Base-by-base conservation (phyloP, 2,888 invertebrate species). In the Sarcophaga caerulescens region DNA sequence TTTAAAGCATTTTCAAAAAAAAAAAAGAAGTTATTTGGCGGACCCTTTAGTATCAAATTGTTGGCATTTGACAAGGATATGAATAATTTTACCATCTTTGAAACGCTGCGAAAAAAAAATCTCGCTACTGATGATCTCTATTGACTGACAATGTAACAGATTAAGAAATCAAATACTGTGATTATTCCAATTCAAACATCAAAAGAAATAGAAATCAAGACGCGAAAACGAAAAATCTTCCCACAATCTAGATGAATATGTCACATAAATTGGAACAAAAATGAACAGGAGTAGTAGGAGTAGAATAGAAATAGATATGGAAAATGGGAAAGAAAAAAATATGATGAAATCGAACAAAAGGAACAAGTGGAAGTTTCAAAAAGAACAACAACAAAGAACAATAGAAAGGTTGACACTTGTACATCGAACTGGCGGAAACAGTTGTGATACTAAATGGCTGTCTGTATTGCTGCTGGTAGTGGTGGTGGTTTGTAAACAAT, bases 321-420 rank as follows among this genome's bases (percentile, higher is more conserved):
- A 6, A 35, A 65, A 69, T 86, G 81, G 44, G 77, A 83, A 86
- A 70, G 68, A 25, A 74, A 52, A 14, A 17, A 14, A 17, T 52
- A 52, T 52, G 52, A 60, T 74, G 4, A 57, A 83, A 81, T 81
- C 47, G 25, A 81, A 81, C 23, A 65, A 76, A 66, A 86, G 44
- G 52, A 35, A 84, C 86, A 86, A 86, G 86, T 84, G 86, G 44
- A 81, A 21, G 59, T 69, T 25, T 12, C 44, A 35, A 12, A 17
- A 2, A 45, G 6, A 75, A 74, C 23, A 69, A 1, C 25, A 12
- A 45, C 21, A 65, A 59, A 62, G 17, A 68, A 74, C 45, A 78
- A 70, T 52, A 47, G 52, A 81, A 76, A 81, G 81, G 74, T 80
- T 86, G 77, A 81, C 85, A 83, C 83, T 86, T 85, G 77, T 62